Base-by-base conservation (phyloP, 2,888 invertebrate genomes). In the Alloplasta piceator region DNA sequence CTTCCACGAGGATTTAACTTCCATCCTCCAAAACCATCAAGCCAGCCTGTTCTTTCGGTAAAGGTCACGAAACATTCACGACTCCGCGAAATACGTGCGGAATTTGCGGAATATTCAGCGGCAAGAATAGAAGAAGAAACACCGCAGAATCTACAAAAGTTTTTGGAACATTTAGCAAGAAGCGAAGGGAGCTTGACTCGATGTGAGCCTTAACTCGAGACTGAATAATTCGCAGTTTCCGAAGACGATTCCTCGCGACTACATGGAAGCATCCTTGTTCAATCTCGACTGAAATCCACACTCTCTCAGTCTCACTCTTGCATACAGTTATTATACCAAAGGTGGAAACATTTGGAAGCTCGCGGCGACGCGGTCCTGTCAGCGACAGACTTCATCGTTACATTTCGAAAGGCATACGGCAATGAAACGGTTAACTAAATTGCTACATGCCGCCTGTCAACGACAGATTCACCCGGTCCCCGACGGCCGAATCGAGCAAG, bases 401-500 rank as follows among this genome's bases (percentile, higher is more conserved):
- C 89, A 88, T 90, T 90, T 90, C 89, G 88, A 91, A 90, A 90
- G 89, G 90, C 87, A 89, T 61, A 68, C 60, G 75, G 90, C 90
- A 90, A 91, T 91, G 91, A 91, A 90, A 91, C 88, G 89, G 90
- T 91, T 91, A 91, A 90, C 91, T 89, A 90, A 90, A 90, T 91
- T 90, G 89, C 90, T 89, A 89, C 87, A 87, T 88, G 86, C 87
- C 89, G 85, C 85, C 90, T 90, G 91, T 91, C 91, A 90, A 84
- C 85, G 60, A 73, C 91, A 91, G 91, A 75, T 78, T 55, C 68
- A 60, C 64, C 60, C 75, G 64, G 78, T 67, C 55, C 71, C 71
- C 75, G 67, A 75, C 72, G 77, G 66, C 73, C 46, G 74, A 82
- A 70, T 81, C 67, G 71, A 80, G 73, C 80, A 63, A 74, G 61